Evolutionary conservation across 1,140 invertebrate species (phyloP), one percentile per base, ranked within the genome.

Genomic region (Mizuhopecten yessoensis): DNA sequence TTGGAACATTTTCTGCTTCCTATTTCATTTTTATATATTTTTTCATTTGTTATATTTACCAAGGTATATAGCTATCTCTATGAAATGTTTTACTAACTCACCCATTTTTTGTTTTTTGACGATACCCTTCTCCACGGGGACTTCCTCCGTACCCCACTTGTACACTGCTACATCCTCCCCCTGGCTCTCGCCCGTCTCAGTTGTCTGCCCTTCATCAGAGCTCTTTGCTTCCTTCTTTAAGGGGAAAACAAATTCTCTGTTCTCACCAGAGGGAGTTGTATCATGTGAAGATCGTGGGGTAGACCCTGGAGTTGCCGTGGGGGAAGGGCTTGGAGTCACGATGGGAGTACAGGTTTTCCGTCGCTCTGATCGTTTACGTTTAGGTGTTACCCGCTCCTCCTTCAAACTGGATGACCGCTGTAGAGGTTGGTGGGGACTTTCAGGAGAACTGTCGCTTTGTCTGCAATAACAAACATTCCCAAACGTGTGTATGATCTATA

Each of bases 401-500:
- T 94, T 95, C 10, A 96, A 92, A 89, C 95, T 96, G 34, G 94
- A 93, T 49, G 95, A 95, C 75, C 95, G 87, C 90, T 94, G 93
- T 17, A 95, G 57, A 15, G 92, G 88, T 88, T 92, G 92, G 33
- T 91, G 34, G 34, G 29, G 34, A 33, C 75, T 88, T 36, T 90
- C 87, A 29, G 57, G 57, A 29, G 57, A 75, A 29, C 57, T 75
- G 57, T 75, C 57, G 29, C 45, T 89, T 23, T 20, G 49, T 88
- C 90, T 88, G 88, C 23, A 89, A 33, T 11, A 75, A 33, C 20
- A 86, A 34, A 29, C 34, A 15, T 34, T 87, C 13, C 0, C 9
- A 34, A 75, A n/a, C 57, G 13, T 33, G 20, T 39, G 17, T n/a
- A 33, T 39, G 33, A 34, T 33, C 20, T 33, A 23, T 42, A 0